Conservation (phyloP, 2,888 invertebrate species). For the Drosophila rubida region DNA sequence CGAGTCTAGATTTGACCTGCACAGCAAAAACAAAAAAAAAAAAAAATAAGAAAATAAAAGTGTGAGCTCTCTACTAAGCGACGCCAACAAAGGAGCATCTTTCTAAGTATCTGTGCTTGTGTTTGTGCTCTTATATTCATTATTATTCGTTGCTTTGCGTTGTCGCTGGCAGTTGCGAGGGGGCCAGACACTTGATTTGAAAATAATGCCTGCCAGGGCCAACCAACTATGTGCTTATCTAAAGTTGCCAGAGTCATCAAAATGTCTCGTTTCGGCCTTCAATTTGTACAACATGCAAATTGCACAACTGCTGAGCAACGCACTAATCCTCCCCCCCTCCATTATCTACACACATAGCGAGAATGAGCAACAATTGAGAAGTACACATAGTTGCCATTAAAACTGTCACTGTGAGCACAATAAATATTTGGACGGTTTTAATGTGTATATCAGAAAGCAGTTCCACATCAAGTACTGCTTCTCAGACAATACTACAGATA, state of each 20-base stretch:
- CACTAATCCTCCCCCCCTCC: background rate
- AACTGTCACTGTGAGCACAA: background rate
- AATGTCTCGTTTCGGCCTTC: slow-evolving; percentile 35
- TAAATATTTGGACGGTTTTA: background rate
- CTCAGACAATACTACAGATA: too few relatives aligned
- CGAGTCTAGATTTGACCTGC: slow-evolving; percentile 75
- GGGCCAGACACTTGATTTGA: slow-evolving; percentile 54
- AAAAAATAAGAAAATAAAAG: background rate
- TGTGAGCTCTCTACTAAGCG: slow-evolving; percentile 29
- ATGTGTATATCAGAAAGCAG: too few relatives aligned
- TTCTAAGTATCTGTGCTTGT: slow-evolving; percentile 28
- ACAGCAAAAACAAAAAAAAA: slow-evolving; percentile 34
- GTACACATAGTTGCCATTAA: background rate
- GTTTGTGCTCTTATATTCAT: slow-evolving; percentile 34
- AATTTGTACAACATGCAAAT: slow-evolving; percentile 39
- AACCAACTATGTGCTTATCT: slow-evolving; percentile 14
- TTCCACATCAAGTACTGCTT: too few relatives aligned
- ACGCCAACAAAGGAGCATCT: slow-evolving; percentile 5
- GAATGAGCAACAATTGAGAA: background rate
- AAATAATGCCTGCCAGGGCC: slow-evolving; percentile 37
- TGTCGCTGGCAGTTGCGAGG: slow-evolving; percentile 10
- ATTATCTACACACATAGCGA: background rate
- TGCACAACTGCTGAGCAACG: slow-evolving; percentile 25
- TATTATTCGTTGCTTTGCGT: slow-evolving; percentile 23
- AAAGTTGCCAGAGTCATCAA: slow-evolving; percentile 27